phyloP scores from a whole-genome alignment of 2,113 vertebrate genomes.

The Eublepharis macularius region DNA sequence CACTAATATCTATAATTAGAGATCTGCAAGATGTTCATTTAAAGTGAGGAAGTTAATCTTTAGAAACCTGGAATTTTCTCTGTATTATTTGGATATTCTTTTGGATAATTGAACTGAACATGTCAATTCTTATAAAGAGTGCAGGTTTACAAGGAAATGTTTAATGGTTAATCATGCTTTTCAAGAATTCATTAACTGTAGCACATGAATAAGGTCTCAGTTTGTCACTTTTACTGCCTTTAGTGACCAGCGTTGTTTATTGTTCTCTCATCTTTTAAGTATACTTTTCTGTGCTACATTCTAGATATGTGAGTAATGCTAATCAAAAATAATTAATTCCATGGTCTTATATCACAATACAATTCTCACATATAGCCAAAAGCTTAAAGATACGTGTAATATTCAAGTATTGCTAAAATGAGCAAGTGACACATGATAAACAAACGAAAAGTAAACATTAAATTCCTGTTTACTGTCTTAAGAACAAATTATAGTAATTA shows the following conservation, averaged over 20 bases:
- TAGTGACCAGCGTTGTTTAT: not conserved
- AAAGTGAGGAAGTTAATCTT: too few species aligned
- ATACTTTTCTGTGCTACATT: not conserved
- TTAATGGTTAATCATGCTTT: not conserved
- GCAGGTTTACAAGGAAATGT: not conserved
- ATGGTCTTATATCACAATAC: not conserved
- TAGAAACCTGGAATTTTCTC: not conserved
- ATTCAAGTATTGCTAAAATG: not conserved
- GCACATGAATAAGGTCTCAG: not conserved
- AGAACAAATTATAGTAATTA: not conserved
- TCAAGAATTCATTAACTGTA: not conserved
- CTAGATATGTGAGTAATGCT: not conserved
- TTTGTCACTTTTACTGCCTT: constrained; percentile 5
- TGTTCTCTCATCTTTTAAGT: not conserved
- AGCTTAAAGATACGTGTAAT: not conserved
- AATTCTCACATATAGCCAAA: not conserved
- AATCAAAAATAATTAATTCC: not conserved
- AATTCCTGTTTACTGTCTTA: not conserved
- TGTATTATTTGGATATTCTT: not conserved
- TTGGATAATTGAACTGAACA: not conserved
- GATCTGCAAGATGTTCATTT: too few species aligned
- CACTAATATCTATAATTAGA: too few species aligned
- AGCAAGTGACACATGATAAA: not conserved
- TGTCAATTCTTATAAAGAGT: not conserved
- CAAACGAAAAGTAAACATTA: not conserved